Percentiles rank a stretch among this genome's conserved stretches.
These are phyloP conservation scores for Ferdinandea cuprea DNA, from an alignment of 2,888 invertebrate genomes.

Conservation along the genomic window DNA sequence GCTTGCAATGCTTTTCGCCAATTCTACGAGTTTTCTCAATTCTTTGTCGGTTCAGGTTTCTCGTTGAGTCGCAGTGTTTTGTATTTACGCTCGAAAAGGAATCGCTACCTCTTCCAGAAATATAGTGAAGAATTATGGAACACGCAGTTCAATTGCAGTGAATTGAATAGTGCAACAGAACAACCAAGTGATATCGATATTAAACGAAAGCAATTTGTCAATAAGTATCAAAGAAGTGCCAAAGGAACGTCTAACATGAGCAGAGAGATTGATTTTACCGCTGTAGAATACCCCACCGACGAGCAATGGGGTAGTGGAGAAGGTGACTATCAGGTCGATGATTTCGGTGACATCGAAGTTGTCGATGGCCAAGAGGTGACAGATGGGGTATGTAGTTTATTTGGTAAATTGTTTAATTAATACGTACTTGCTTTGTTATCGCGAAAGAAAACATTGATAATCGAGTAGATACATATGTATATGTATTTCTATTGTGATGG, in stretches of 20 bases:
- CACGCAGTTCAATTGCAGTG: conserved; percentile 23
- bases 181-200: conserved; percentile 24
- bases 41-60: conserved; percentile 79
- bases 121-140: conserved; percentile 79
- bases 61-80: conserved; percentile 77
- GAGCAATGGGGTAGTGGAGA: conserved; percentile 56
- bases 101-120: conserved; percentile 78
- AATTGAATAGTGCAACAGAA: conserved; percentile 34
- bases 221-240: conserved; percentile 39
- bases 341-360: conserved; percentile 79
- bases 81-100: conserved; percentile 78
- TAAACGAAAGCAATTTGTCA: conserved; percentile 37
- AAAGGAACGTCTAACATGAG: conserved; percentile 64
- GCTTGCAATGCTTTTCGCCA: conserved; percentile 78
- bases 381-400: conserved; percentile 76
- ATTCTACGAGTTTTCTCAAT: conserved; percentile 79
- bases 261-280: conserved; percentile 80
- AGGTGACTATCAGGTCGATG: conserved; percentile 48
- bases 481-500: neutral
- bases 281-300: conserved; percentile 78
- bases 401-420: neutral
- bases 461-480: neutral
- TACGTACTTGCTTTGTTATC: neutral
- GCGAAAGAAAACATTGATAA: neutral
- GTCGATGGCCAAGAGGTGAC: conserved; percentile 79